Base-by-base conservation (phyloP, 2,888 invertebrate genomes). In the Cephonodes hylas region DNA sequence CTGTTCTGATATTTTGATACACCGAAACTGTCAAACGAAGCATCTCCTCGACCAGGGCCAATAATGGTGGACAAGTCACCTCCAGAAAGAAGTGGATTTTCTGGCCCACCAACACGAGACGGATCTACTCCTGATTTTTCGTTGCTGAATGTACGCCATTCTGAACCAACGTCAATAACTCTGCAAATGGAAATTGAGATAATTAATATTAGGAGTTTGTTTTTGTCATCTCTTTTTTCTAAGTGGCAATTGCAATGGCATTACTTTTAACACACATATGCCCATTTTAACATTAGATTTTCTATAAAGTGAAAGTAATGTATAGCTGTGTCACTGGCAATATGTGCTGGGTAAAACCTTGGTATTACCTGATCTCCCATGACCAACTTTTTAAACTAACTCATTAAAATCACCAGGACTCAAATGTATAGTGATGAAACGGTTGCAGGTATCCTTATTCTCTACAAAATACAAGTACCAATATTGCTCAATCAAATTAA, bases 81-180 rank as follows among this genome's bases (percentile, higher is more conserved):
- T 0, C 99, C 99, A 75, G 97, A 97, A 0, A 99, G 93, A 2
- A 99, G 92, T 0, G 98, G 98, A 92, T 99, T 99, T 93, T 99
- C 99, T 0, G 99, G 98, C 0, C 99, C 99, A 93, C 99, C 99
- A 68, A 99, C 99, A 96, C 99, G 99, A 89, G 99, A 99, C 3
- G 99, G 99, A 89, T 99, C 99, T 0, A 97, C 97, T 7, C 98
- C 97, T 60, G 96, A 96, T 81, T 99, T 99, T 83, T 99, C 99
- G 85, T 99, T 99, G 80, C 98, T 99, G 89, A 99, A 99, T 64
- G 99, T 99, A 84, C 99, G 95, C 99, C 99, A 99, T 89, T 99
- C 99, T 3, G 99, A 99, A 38, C 99, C 99, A n/a, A 99, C 99
- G 90, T 99, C 99, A 70, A 99, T 99, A 0, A 99, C 98, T 83